These are phyloP conservation scores for Micromys minutus DNA, from an alignment of 2,113 vertebrate genomes.

Conservation along the genomic window DNA sequence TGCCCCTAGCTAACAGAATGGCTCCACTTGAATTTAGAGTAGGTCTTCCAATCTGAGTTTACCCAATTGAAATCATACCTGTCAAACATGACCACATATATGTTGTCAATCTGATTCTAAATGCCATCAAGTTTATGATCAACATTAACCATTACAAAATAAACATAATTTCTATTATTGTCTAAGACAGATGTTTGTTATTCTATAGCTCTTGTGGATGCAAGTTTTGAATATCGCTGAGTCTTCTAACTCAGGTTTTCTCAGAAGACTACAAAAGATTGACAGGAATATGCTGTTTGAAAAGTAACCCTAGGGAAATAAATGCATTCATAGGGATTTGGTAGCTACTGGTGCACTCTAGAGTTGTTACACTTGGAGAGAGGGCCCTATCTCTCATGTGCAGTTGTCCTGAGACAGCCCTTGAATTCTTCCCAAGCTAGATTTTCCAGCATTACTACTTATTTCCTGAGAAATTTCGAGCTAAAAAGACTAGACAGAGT, in stretches of 20 bases:
- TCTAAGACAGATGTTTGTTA: background rate
- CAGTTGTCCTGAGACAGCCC: background rate
- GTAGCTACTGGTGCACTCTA: background rate
- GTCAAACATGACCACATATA: background rate
- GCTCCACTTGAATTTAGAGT: background rate
- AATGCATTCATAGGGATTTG: background rate
- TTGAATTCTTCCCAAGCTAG: background rate
- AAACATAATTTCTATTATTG: background rate
- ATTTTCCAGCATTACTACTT: background rate
- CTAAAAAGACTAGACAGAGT: background rate
- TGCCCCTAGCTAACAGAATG: background rate
- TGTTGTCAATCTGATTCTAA: background rate
- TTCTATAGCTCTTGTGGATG: background rate
- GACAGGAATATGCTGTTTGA: background rate
- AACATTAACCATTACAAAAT: background rate
- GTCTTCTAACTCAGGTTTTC: background rate
- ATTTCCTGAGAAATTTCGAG: background rate
- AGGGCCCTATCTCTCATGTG: background rate
- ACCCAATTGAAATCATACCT: no score
- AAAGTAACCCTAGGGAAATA: background rate
- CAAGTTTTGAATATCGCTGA: background rate
- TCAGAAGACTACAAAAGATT: background rate
- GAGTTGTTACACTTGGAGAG: background rate
- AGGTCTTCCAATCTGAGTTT: background rate
- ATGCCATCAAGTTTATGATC: background rate